Base-by-base conservation (phyloP, 2,797 vertebrate species). In the Amblyraja radiata region DNA sequence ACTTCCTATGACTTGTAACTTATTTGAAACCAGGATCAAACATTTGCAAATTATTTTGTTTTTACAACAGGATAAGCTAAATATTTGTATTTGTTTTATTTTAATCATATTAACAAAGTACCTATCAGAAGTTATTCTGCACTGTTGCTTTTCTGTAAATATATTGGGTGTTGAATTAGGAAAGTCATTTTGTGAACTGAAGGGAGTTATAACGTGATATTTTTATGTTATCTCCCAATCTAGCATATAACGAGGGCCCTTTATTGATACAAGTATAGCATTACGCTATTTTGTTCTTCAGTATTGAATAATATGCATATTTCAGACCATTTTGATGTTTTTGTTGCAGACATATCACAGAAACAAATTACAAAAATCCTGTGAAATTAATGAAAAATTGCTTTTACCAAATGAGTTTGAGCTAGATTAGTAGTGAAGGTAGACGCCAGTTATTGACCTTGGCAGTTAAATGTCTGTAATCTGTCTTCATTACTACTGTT, bases 381-480 rank as follows among this genome's bases (percentile, higher is more conserved):
- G 9, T 73, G 90, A 74, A 92, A 76, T 92, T 23, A 39, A 54
- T 76, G 90, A 92, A 92, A 92, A 92, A 92, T 74, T 76, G 68
- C 90, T 76, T 92, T 92, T 92, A 92, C 68, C 68, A 76, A 92
- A 92, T 76, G 90, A 76, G 90, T 92, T 76, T 92, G 90, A 92
- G 90, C 39, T 74, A 92, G 65, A 92, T 92, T 92, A 92, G 90
- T 74, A 54, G 90, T 92, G 90, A 92, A 92, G 90, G 73, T 76
- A 92, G 90, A 92, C 90, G 74, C 76, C 46, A 58, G 90, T 58
- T 92, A 92, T 92, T 92, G 90, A 92, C 90, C 90, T 92, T 92
- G 90, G 90, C 90, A 92, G 90, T 71, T 92, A 92, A 92, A 76
- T 92, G 68, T 92, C 90, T 92, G 90, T 92, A 92, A 92, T 92